Evolutionary conservation across 2,797 vertebrate genomes (phyloP).

Genomic region (Myiotriccus ornatus): DNA sequence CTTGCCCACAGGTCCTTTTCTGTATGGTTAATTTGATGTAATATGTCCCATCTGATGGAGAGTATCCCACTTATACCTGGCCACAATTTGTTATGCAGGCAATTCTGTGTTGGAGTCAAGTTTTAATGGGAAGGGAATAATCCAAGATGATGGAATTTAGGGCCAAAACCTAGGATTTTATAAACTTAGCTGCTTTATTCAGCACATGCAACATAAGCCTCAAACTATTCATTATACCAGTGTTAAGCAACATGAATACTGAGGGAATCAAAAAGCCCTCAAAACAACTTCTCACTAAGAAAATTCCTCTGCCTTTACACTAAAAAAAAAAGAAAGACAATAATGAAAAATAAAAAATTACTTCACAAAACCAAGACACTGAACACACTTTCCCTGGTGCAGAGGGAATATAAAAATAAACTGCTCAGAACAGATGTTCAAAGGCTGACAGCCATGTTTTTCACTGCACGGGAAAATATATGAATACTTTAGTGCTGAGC

Average conservation of each 20-base stretch:
- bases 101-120: background rate
- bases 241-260: background rate
- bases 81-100: background rate
- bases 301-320: background rate
- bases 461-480: background rate
- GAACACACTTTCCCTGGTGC: background rate
- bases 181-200: background rate
- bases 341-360: background rate
- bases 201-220: background rate
- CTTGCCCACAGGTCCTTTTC: background rate
- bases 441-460: background rate
- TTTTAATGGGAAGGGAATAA: background rate
- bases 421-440: conserved; percentile 14
- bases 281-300: background rate
- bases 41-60: background rate
- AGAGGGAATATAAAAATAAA: conserved; percentile 7
- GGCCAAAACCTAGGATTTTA: background rate
- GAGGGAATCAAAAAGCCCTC: background rate
- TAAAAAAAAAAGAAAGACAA: background rate
- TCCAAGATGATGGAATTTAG: background rate
- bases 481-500: background rate
- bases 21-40: background rate
- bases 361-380: background rate
- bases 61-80: background rate
- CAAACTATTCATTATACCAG: background rate